Base-by-base conservation (phyloP, 2,888 invertebrate species). In the Polyommatus icarus region DNA sequence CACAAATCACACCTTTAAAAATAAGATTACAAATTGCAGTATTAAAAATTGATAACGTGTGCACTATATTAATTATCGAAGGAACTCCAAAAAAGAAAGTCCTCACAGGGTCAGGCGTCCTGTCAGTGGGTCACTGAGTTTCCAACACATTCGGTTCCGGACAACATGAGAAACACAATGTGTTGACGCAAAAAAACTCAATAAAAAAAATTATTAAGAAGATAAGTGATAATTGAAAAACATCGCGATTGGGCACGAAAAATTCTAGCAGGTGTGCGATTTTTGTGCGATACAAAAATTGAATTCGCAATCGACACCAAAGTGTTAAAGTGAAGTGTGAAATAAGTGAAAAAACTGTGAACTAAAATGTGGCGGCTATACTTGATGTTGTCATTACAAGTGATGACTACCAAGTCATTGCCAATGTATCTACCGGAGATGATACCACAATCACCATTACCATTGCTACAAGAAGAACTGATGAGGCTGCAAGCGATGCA, bases 81-180 rank as follows among this genome's bases (percentile, higher is more conserved):
- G 46, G 82, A 83, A 82, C 83, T 79, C 82, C 80, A 79, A 84
- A 87, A 89, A 89, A 89, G 89, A 90, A 88, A 90, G 88, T 80
- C 80, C 32, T 54, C 75, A 80, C 87, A 89, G 89, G 91, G 91
- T 90, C 88, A 87, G 83, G 84, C 84, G 83, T 87, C 85, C 87
- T 84, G 88, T 84, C 87, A 92, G 90, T 92, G 84, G 91, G 91
- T 83, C 89, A 90, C 79, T 82, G 57, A 85, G 57, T 77, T 76
- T 79, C 79, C 59, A 46, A 80, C 82, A 78, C 83, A 82, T 75
- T 80, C 77, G 76, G 67, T 4, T 5, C 40, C 80, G 75, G 79
- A 78, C 77, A 75, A 77, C 50, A 40, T n/a, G 20, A 32, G 67
- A 5, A 67, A 7, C 67, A 15, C 32, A 7, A 67, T 67, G 71